Evolutionary conservation across 2,888 invertebrate genomes (phyloP).

Genomic region (Tribolium freemani): DNA sequence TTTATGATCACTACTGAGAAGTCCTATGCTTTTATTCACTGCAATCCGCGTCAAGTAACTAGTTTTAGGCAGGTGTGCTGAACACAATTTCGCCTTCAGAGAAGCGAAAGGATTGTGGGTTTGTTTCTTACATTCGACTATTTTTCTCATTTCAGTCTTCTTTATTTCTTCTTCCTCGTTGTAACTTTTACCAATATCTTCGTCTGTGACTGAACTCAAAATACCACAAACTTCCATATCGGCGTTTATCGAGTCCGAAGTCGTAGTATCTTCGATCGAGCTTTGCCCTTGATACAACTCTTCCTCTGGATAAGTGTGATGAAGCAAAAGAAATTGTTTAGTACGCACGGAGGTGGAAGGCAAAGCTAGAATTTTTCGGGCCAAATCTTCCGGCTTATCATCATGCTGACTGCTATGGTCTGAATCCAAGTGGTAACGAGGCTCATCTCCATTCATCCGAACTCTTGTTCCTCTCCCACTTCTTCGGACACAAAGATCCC

Average conservation of each 20-base stretch:
- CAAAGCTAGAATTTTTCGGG: constrained; percentile 64
- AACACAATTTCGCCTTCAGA: constrained; percentile 67
- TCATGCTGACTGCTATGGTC: constrained; percentile 71
- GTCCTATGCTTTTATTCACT: constrained; percentile 67
- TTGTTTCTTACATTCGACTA: constrained; percentile 60
- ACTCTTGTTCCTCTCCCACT: constrained; percentile 62
- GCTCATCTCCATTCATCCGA: constrained; percentile 64
- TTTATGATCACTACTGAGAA: constrained; percentile 61
- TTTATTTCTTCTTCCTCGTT: constrained; percentile 59
- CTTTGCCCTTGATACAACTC: constrained; percentile 67
- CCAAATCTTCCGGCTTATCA: constrained; percentile 70
- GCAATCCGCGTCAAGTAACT: constrained; percentile 66
- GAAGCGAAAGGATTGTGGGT: constrained; percentile 66
- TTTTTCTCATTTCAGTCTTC: constrained; percentile 66
- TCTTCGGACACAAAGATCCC: constrained; percentile 67
- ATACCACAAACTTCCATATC: constrained; percentile 70
- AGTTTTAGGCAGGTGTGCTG: constrained; percentile 67
- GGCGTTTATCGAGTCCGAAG: constrained; percentile 69
- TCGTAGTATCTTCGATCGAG: constrained; percentile 69
- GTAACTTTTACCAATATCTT: constrained; percentile 58
- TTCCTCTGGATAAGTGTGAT: constrained; percentile 63
- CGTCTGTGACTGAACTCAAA: constrained; percentile 64
- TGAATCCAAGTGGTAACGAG: constrained; percentile 69
- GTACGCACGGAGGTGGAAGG: constrained; percentile 64
- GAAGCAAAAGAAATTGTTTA: constrained; percentile 63